A percentile compares a stretch with the other conserved stretches of the same genome.
Conservation (phyloP, 2,113 vertebrate genomes). For the Cairina moschata region DNA sequence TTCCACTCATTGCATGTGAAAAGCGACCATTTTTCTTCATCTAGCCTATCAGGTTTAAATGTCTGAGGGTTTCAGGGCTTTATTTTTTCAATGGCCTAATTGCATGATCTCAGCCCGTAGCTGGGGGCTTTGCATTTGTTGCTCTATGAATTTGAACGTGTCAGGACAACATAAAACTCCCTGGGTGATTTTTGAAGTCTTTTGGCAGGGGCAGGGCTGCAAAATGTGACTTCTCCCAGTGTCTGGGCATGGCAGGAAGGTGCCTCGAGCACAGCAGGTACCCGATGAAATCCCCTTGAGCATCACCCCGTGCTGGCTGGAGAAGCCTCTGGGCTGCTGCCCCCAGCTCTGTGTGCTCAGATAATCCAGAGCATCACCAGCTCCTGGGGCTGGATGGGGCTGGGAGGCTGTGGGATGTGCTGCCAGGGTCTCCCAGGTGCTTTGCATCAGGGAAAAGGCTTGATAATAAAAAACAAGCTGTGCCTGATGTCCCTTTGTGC, state of each 20-base stretch:
- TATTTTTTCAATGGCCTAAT: neutral
- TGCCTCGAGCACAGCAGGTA: neutral
- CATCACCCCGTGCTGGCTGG: fast-evolving
- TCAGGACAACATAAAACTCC: neutral
- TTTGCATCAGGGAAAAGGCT: neutral
- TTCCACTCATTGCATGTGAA: neutral
- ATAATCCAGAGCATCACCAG: neutral
- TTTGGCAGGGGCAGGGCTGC: neutral
- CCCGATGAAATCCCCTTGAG: neutral
- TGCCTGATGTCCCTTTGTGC: fast-evolving
- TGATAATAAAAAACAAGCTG: neutral
- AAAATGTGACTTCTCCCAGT: neutral
- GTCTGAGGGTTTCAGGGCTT: neutral
- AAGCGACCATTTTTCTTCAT: conserved; percentile 18
- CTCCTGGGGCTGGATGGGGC: neutral
- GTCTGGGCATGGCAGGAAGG: neutral
- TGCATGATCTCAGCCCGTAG: neutral
- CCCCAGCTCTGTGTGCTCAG: fast-evolving
- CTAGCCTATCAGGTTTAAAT: neutral
- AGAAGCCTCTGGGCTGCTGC: neutral
- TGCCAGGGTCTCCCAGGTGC: neutral
- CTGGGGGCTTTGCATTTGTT: neutral
- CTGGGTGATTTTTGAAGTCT: neutral
- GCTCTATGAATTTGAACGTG: neutral
- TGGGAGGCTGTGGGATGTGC: neutral